Percentiles rank a stretch among this genome's conserved stretches.
These are phyloP conservation scores for Aspiorhynchus laticeps DNA, from an alignment of 2,113 vertebrate genomes.

Conservation along the genomic window DNA sequence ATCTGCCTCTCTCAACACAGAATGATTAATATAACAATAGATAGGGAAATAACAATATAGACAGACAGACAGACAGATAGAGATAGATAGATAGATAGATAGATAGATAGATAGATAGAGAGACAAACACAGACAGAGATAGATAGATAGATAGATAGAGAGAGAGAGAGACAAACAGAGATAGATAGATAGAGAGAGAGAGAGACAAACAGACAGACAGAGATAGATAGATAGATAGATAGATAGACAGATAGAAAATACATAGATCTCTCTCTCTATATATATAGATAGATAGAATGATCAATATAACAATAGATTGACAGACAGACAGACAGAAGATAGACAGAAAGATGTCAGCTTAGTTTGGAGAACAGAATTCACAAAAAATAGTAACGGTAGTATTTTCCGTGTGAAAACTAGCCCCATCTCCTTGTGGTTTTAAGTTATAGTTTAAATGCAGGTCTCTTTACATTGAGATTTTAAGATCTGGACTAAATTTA, in stretches of 20 bases:
- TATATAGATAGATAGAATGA: background rate
- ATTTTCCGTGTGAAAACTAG: no score
- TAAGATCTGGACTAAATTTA: background rate
- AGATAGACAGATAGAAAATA: background rate
- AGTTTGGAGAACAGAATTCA: no score
- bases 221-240: background rate
- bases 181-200: background rate
- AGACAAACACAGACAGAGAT: background rate
- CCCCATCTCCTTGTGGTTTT: no score
- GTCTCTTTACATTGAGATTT: background rate
- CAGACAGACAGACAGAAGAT: background rate
- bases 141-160: background rate
- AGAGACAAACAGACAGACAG: no score
- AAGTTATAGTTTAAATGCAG: background rate
- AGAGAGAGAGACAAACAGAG: background rate
- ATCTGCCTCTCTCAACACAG: background rate
- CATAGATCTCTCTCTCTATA: no score
- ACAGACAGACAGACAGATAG: background rate
- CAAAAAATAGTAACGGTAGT: no score
- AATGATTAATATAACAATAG: background rate
- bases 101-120: background rate
- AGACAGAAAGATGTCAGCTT: background rate
- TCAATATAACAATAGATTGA: background rate
- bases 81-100: background rate
- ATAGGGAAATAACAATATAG: no score